phyloP scores from a whole-genome alignment of 2,797 vertebrate genomes.

The Enteromius unitaeniatus region DNA sequence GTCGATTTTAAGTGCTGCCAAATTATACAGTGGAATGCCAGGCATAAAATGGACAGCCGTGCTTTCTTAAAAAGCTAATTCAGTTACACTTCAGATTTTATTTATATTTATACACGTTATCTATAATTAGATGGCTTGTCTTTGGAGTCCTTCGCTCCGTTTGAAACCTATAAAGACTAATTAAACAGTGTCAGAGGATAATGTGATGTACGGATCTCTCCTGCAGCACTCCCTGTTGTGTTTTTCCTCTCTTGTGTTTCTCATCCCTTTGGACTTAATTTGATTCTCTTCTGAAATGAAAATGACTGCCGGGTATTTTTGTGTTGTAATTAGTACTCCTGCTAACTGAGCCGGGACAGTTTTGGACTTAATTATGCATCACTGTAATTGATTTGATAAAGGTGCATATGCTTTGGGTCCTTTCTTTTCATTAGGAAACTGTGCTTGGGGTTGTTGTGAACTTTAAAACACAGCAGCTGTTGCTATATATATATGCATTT shows the following conservation, averaged over 20 bases:
- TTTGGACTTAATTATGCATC: constrained; percentile 37
- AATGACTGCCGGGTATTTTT: constrained; percentile 43
- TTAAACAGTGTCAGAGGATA: constrained; percentile 35
- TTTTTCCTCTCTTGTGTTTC: constrained; percentile 9
- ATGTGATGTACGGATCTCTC: not conserved
- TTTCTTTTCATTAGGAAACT: constrained; percentile 19
- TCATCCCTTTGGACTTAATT: constrained; percentile 31
- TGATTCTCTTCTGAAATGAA: constrained; percentile 33
- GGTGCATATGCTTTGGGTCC: not conserved
- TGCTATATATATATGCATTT: not conserved
- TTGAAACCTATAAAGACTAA: constrained; percentile 50
- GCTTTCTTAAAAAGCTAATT: constrained; percentile 3
- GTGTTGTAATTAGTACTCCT: constrained; percentile 35
- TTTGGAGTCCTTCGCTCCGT: constrained; percentile 8
- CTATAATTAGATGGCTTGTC: constrained; percentile 26
- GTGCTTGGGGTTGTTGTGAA: constrained; percentile 9
- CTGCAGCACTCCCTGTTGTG: constrained; percentile 14
- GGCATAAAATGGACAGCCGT: not conserved
- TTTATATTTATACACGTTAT: not conserved
- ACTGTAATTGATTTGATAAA: constrained; percentile 39
- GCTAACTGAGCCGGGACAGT: constrained; percentile 32
- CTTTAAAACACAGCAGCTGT: not conserved
- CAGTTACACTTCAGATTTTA: constrained; percentile 6
- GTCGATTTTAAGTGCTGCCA: not conserved
- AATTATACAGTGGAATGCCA: not conserved